Evolutionary conservation across 2,113 vertebrate genomes (phyloP).

Genomic region (Cinclus cinclus): DNA sequence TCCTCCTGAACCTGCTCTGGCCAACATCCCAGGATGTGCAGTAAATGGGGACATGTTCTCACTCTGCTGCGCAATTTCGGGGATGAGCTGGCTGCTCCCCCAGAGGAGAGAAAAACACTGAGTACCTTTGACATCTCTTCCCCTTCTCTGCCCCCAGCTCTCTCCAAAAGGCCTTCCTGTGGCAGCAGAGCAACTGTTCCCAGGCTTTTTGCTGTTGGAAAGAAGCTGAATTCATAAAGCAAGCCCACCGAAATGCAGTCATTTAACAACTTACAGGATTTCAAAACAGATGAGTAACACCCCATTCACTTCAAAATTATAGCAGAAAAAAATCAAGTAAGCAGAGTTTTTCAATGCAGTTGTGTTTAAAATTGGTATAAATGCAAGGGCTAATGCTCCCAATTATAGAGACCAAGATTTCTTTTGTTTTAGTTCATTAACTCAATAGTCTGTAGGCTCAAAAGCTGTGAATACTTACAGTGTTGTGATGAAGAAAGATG

Average conservation of each 20-base stretch:
- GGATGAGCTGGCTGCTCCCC: neutral
- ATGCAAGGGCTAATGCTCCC: neutral
- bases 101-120: neutral
- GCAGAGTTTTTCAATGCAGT: neutral
- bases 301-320: neutral
- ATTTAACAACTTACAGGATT: neutral
- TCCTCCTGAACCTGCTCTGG: neutral
- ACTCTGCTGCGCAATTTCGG: neutral
- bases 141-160: neutral
- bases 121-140: neutral
- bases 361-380: neutral
- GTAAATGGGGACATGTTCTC: neutral
- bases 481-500: neutral
- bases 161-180: conserved; percentile 1
- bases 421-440: conserved; percentile 45
- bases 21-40: conserved; percentile 8
- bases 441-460: neutral
- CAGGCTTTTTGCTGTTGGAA: neutral
- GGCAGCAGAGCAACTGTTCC: neutral
- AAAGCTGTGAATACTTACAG: neutral
- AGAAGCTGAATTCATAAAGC: neutral
- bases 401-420: neutral
- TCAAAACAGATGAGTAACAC: neutral
- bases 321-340: neutral
- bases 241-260: neutral